Percentiles rank a stretch among this genome's conserved stretches.
Evolutionary conservation across 2,888 invertebrate genomes (phyloP).

Genomic region (Aporophyla nigra): DNA sequence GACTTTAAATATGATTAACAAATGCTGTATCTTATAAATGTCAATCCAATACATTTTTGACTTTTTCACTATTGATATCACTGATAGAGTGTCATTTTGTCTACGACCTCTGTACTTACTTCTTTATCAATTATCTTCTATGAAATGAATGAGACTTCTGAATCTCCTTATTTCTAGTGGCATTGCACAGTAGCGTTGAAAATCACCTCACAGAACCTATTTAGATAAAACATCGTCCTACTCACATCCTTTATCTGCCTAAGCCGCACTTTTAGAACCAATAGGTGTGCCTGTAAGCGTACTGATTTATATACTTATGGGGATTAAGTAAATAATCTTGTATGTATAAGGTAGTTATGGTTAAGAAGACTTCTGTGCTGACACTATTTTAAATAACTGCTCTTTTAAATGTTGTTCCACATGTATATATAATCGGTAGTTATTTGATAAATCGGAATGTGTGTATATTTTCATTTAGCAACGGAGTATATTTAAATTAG

Average conservation of each 20-base stretch:
- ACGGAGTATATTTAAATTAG: no score
- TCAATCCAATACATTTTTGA: no score
- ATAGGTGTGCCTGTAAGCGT: constrained; percentile 8
- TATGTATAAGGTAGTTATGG: neutral
- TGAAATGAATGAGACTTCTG: neutral
- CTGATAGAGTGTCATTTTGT: no score
- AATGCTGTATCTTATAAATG: no score
- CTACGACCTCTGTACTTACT: neutral
- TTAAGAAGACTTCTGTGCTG: neutral
- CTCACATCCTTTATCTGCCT: constrained; percentile 35
- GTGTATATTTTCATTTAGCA: no score
- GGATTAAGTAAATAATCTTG: constrained; percentile 16
- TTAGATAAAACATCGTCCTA: constrained; percentile 30
- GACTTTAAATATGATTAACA: neutral
- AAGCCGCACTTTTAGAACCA: constrained; percentile 22
- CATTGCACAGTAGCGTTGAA: constrained; percentile 19
- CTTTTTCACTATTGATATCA: neutral
- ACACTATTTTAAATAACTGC: constrained; percentile 10
- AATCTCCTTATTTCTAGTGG: neutral
- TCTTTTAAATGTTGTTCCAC: neutral
- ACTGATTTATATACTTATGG: constrained; percentile 14
- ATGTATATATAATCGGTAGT: neutral
- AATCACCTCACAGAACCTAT: constrained; percentile 7
- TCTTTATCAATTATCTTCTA: neutral
- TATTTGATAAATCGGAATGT: neutral